Evolutionary conservation across 2,888 invertebrate genomes (phyloP), one percentile per base, ranked within the genome.

Genomic region (Aleiodes alternator): DNA sequence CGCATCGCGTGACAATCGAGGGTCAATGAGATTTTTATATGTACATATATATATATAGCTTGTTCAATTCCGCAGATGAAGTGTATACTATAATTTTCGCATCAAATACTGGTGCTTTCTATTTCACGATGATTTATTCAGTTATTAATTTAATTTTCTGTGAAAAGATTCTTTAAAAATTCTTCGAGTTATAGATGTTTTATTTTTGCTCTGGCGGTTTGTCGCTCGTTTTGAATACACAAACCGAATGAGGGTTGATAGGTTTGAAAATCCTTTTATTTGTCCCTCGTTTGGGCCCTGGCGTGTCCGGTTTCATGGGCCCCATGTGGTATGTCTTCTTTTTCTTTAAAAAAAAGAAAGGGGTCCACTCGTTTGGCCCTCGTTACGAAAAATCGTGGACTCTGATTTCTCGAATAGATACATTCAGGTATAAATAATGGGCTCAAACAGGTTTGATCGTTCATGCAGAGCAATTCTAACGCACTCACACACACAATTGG

Each of bases 351-450:
- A 56, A n/a, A 43, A 57, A 23, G n/a, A 34, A 34, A 34, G 34
- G 34, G 38, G 48, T 55, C 66, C 53, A 51, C 66, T 16, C 55
- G 53, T 29, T 55, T 69, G 57, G 14, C 43, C 71, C 69, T 75
- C 43, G 71, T 75, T 75, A 66, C 75, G 55, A 70, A 71, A 73
- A 75, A 71, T 75, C 50, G 34, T 56, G 64, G 71, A 8, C 51
- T 69, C 57, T 48, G 75, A 75, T 75, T 68, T 43, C 56, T 71
- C 66, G 43, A 38, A 71, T 59, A 75, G 75, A 71, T 73, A 57
- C 56, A 31, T 50, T 16, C 70, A 64, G 68, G 51, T 68, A 68
- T 51, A 68, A 68, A 34, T 50, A 68, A 68, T 68, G 31, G 51
- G 51, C 50, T 68, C 51, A 72, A 72, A 72, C 76, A 50, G 73